Evolutionary conservation across 2,888 invertebrate species (phyloP), one percentile per base, ranked within the genome.

Genomic region (Euplexia lucipara): DNA sequence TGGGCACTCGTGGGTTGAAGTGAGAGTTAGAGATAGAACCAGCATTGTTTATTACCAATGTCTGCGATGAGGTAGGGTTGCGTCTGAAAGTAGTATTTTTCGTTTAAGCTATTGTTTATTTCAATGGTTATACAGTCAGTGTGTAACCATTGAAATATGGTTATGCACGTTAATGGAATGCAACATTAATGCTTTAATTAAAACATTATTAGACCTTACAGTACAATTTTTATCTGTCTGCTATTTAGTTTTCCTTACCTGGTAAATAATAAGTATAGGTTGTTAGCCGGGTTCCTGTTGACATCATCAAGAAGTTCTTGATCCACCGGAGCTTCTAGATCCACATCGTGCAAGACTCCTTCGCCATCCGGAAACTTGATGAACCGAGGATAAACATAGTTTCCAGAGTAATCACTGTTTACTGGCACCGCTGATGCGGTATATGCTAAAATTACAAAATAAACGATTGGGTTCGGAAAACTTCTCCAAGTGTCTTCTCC

Each of bases 291-390:
- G 39, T 89, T 86, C 52, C 85, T 88, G 48, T 66, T 62, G 9
- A 88, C 69, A 12, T 89, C 86, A 0, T 83, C 69, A n/a, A 90
- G 52, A 6, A 87, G 12, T 41, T 83, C 81, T 65, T 65, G 63
- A 56, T 90, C 82, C 9, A 85, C 78, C 32, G 86, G 82, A 0
- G 79, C 88, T 54, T 88, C 81, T 1, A 90, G 83, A 61, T 90
- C 90, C 10, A 90, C 88, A 10, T 62, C 68, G 47, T 86, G 89
- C 26, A 82, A 39, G 20, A 84, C 67, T 8, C 88, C 89, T 5
- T 89, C 86, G 1, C 83, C 87, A 71, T 83, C 90, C 6, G 89
- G 86, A 49, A 90, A 84, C 52, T 86, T 72, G 26, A 90, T 85
- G 72, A 58, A 87, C 16, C 90, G 78, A 9, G 87, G 83, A 71